Conservation (phyloP, 2,797 vertebrate species). For the Hoplostethus atlanticus region DNA sequence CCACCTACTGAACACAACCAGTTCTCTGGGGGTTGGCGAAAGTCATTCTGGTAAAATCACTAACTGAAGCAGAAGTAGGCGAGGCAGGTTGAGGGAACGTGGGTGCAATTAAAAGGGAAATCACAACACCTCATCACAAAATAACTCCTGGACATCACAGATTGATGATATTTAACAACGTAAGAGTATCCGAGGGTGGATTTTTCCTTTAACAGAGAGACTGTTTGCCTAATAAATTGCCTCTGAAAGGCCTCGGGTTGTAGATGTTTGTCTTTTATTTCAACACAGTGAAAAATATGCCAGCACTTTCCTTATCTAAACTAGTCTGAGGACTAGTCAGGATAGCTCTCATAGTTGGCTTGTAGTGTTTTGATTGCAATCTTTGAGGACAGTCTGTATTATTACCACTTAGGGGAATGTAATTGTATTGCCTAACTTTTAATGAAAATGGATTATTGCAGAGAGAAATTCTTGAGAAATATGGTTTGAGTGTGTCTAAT, state of each 20-base stretch:
- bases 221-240: not conserved
- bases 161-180: too few species aligned
- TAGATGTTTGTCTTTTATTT: slow-evolving; percentile 14
- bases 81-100: too few species aligned
- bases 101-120: too few species aligned
- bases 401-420: slow-evolving; percentile 4
- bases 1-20: too few species aligned
- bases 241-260: not conserved
- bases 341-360: not conserved
- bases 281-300: slow-evolving; percentile 1
- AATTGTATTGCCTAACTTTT: slow-evolving; percentile 19
- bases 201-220: not conserved
- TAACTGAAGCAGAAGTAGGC: too few species aligned
- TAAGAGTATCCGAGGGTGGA: too few species aligned
- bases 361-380: not conserved
- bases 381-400: not conserved
- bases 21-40: too few species aligned
- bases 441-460: slow-evolving; percentile 32
- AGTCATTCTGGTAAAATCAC: too few species aligned
- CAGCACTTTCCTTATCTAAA: not conserved
- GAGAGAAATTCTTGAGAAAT: slow-evolving; percentile 8
- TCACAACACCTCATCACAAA: too few species aligned
- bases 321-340: not conserved
- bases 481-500: not conserved
- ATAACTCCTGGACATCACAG: too few species aligned